Conservation (phyloP, 2,888 invertebrate genomes). For the Nezara viridula region DNA sequence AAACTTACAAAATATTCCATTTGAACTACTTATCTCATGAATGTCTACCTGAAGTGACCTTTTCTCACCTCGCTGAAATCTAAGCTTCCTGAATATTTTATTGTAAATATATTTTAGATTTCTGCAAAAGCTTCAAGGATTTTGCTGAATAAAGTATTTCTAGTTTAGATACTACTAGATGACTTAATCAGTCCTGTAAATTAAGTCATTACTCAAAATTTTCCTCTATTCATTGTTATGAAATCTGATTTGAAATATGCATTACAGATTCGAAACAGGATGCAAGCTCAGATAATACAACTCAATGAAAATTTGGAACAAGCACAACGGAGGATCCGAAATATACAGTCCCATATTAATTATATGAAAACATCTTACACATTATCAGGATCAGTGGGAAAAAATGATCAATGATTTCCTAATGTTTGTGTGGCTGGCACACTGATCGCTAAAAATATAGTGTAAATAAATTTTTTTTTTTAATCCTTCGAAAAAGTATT, state of each 20-base stretch:
- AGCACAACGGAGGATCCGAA: constrained; percentile 70
- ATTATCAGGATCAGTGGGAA: neutral
- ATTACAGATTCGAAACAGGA: constrained; percentile 76
- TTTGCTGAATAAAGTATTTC: neutral
- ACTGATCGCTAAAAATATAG: neutral
- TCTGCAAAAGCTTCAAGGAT: too few relatives aligned
- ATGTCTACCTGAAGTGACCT: too few relatives aligned
- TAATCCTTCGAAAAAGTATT: too few relatives aligned
- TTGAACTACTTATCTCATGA: too few relatives aligned
- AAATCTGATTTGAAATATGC: neutral
- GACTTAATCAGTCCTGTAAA: neutral
- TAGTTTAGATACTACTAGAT: neutral
- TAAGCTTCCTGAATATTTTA: too few relatives aligned
- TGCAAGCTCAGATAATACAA: constrained; percentile 78
- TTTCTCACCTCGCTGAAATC: too few relatives aligned
- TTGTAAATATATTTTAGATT: too few relatives aligned
- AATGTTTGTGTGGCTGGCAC: neutral
- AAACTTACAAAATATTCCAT: too few relatives aligned
- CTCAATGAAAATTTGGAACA: constrained; percentile 79
- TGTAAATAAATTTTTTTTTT: neutral
- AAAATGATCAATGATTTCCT: neutral
- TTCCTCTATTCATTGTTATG: neutral
- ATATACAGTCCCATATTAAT: constrained; percentile 65
- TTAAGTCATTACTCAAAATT: neutral
- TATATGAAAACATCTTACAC: constrained; percentile 63